Base-by-base conservation (phyloP, 2,113 vertebrate genomes). In the Geothlypis trichas region DNA sequence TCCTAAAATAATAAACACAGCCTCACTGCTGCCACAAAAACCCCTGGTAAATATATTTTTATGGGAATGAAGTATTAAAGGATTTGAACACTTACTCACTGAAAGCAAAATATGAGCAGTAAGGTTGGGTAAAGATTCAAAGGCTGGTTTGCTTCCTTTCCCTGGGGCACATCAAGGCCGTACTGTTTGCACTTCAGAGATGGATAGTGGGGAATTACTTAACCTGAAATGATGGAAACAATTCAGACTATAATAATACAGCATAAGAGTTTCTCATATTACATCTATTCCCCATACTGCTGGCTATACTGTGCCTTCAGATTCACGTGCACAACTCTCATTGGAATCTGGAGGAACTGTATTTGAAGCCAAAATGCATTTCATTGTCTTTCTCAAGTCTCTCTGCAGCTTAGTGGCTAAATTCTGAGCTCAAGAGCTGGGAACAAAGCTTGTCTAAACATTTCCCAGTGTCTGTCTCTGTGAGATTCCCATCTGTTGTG, bases 41-140 rank as follows among this genome's bases (percentile, higher is more conserved):
- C 11, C 75, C 77, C 74, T 91, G 81, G 94, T 92, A 97, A 96
- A 95, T 96, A 96, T 94, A 95, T 96, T 95, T 96, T 96, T 93
- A 94, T 89, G 72, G 91, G 97, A 96, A 93, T 96, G 92, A 96
- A 95, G 93, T 95, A 96, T 96, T 97, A 96, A 97, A 96, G 92
- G 95, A 97, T 96, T 95, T 94, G 94, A 97, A 90, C 93, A 88
- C 89, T 96, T 95, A 96, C 84, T 96, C 93, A 96, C 66, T 92
- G 93, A 95, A 96, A 96, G 93, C 94, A 96, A 97, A 97, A 95
- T 89, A 89, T 75, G 95, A 97, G 75, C 95, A 92, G 91, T 81
- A 96, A 96, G 95, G 92, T 79, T 97, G 95, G 88, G 94, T 91
- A 97, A 89, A 95, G 92, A 97, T 93, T 95, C 94, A 95, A 93